Base-by-base conservation (phyloP, 2,797 vertebrate genomes). In the Tiaroga cobitis region DNA sequence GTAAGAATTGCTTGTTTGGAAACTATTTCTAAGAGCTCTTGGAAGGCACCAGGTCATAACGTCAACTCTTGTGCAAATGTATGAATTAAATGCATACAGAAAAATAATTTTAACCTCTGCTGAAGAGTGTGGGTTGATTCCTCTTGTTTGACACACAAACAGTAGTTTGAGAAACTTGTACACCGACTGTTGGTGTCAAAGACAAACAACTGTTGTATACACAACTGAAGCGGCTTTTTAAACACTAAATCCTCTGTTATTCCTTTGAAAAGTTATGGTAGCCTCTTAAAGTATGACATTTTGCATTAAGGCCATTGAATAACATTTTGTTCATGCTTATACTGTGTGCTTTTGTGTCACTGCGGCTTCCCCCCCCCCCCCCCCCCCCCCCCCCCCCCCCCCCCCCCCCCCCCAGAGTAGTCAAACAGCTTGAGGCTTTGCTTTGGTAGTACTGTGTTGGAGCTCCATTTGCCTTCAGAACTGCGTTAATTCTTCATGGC, bases 81-180 rank as follows among this genome's bases (percentile, higher is more conserved):
- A 51, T 49, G 51, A 78, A 70, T 46, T 69, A 70, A 79, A 68
- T 29, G 43, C 73, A 67, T 13, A 32, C 34, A 69, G 63, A 67
- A 77, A 84, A 63, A 49, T 21, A 18, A 79, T 43, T 69, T 80
- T 26, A 78, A 43, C 37, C 67, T 79, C 67, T 85, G 51, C 6
- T 80, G 54, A 80, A 74, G 67, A 73, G 83, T 63, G 68, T 73
- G 69, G 76, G 76, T 61, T 79, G 76, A 46, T 80, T 34, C 9
- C 37, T 46, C 32, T 49, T 85, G 83, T 85, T 80, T 85, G 41
- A 80, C 54, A 80, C 77, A 74, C 41, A 85, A 85, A 80, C 83
- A 85, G 41, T 41, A 63, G 51, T 73, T 26, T 49, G 54, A 73
- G 68, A 72, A 80, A 10, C 59, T 63, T 0, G 21, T 21, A 49